These are phyloP conservation scores for Tragelaphus buxtoni DNA, from an alignment of 2,113 vertebrate species.

Conservation along the genomic window DNA sequence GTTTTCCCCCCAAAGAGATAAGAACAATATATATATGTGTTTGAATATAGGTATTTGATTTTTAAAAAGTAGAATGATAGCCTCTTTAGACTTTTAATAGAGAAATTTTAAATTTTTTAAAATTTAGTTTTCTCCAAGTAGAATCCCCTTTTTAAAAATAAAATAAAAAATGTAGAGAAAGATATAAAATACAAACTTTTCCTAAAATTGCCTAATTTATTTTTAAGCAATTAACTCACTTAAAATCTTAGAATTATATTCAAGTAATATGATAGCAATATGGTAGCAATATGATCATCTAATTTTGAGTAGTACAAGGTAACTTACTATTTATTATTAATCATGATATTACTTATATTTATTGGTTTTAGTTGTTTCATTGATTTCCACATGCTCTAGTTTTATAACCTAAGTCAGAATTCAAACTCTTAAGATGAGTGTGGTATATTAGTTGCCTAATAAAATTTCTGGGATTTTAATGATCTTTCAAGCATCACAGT, in stretches of 20 bases:
- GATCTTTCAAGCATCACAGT: background rate
- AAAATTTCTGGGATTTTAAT: background rate
- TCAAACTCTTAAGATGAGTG: background rate
- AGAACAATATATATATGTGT: background rate
- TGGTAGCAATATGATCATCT: background rate
- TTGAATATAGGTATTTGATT: background rate
- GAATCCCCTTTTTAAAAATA: conserved; percentile 5
- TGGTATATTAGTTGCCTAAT: background rate
- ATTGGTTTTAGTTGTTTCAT: background rate
- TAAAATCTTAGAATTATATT: conserved; percentile 27
- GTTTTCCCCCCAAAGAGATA: background rate
- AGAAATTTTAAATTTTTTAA: conserved; percentile 8
- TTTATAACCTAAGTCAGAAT: background rate
- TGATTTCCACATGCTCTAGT: background rate
- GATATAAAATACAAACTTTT: too few species aligned
- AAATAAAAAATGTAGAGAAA: conserved; percentile 9
- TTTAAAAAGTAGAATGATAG: background rate
- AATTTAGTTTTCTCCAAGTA: conserved; percentile 10
- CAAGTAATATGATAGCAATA: background rate
- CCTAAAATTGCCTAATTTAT: too few species aligned
- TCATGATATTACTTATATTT: background rate
- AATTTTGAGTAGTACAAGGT: background rate
- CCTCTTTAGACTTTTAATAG: conserved; percentile 4
- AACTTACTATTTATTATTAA: background rate
- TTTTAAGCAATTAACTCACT: background rate